Conservation (phyloP, 2,888 invertebrate species). For the Morpho helenor region DNA sequence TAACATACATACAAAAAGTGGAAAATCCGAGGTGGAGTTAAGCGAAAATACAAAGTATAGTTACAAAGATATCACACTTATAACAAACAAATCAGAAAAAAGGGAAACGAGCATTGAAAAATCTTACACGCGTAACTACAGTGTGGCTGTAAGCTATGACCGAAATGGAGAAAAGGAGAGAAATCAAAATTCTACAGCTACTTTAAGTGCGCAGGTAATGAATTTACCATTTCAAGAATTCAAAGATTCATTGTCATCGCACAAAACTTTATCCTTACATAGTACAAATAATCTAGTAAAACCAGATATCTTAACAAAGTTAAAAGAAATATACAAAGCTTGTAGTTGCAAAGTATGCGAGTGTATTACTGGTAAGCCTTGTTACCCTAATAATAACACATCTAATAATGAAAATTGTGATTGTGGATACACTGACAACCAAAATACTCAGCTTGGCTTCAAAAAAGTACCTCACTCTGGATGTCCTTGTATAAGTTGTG, state of each 20-base stretch:
- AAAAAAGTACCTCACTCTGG: constrained; percentile 21
- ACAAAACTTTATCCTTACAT: neutral
- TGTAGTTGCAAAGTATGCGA: constrained; percentile 65
- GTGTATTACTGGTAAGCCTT: constrained; percentile 35
- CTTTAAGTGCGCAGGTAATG: constrained; percentile 49
- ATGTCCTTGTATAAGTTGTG: constrained; percentile 34
- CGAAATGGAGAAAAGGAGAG: constrained; percentile 25
- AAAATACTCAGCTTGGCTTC: neutral
- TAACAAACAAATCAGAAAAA: constrained; percentile 6
- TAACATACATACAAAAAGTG: neutral
- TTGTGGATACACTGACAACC: constrained; percentile 32
- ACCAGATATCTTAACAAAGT: constrained; percentile 44
- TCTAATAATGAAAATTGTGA: constrained; percentile 47
- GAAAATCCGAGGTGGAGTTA: constrained; percentile 11
- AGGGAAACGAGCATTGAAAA: constrained; percentile 11
- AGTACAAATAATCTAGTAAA: constrained; percentile 25
- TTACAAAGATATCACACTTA: constrained; percentile 5
- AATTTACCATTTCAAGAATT: constrained; percentile 40
- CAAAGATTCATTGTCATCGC: constrained; percentile 27
- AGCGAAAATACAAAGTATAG: constrained; percentile 10
- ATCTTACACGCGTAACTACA: constrained; percentile 13
- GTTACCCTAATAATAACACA: constrained; percentile 19
- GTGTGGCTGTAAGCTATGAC: constrained; percentile 12
- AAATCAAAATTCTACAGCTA: constrained; percentile 31
- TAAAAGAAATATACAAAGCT: constrained; percentile 55